Base-by-base conservation (phyloP, 1,140 invertebrate species). In the Aleiodes sp. region DNA sequence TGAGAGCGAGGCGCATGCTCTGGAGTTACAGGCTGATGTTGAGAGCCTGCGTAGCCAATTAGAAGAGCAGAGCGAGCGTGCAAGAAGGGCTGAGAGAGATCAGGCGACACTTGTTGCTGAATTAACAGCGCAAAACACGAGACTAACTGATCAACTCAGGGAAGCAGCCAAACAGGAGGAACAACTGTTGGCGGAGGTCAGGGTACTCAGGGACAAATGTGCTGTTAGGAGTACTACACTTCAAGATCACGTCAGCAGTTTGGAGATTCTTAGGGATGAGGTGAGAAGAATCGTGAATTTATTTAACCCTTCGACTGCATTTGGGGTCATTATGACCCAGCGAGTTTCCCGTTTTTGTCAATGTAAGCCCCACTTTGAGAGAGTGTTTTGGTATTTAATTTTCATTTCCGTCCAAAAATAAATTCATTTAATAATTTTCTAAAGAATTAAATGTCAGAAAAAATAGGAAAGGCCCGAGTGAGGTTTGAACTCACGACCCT, bases 11-110 rank as follows among this genome's bases (percentile, higher is more conserved):
- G 91, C 93, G n/a, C 89, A 92, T 62, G 88, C 96, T 9, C 82
- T 93, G 70, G 96, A 98, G 83, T 86, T 97, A 10, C 95, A 98
- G 82, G 90, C 92, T 39, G 96, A 98, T 86, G 89, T 97, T 75
- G 89, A 89, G 67, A 90, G 93, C 74, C 87, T 97, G 21, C 90
- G 90, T 59, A 86, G 87, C 16, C 92, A 93, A 77, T 85, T 93
- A 63, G 81, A 84, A 65, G 86, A 88, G 73, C 91, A 93, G 82
- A 90, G 90, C 43, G 95, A 97, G 77, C 90, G 92, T 2, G 79
- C 81, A 90, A 95, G 81, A 92, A 94, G 84, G 87, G 88, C 72
- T 73, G 87, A 92, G 80, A 91, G 92, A 67, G 93, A 93, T 75
- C 90, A 92, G 71, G 84, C 91, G n/a, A 87, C 90, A 24, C 87